These are phyloP conservation scores for Seriola aureovittata DNA, from an alignment of 2,113 vertebrate genomes.

Conservation along the genomic window DNA sequence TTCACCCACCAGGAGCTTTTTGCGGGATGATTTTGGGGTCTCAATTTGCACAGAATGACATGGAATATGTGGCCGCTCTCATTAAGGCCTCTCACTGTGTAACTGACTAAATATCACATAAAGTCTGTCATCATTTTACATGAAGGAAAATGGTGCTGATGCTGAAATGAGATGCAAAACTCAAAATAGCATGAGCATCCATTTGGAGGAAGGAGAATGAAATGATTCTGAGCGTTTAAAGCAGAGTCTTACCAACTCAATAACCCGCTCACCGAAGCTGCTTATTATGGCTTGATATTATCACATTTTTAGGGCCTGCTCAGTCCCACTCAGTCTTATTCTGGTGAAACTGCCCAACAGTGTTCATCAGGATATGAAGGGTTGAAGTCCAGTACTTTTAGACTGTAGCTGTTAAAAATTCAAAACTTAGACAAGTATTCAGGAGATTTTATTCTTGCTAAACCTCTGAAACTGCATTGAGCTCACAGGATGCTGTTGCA, in stretches of 20 bases:
- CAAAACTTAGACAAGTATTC: neutral
- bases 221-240: neutral
- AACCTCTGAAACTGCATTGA: too few relatives aligned
- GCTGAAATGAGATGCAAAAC: neutral
- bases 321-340: too few relatives aligned
- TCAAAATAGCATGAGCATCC: neutral
- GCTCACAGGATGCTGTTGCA: too few relatives aligned
- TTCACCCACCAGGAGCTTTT: neutral
- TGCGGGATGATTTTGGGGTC: neutral
- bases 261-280: too few relatives aligned
- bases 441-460: neutral
- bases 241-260: too few relatives aligned
- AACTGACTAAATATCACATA: neutral
- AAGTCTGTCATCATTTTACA: neutral
- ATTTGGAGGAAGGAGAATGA: neutral
- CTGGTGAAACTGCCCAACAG: too few relatives aligned
- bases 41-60: neutral
- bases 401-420: too few relatives aligned
- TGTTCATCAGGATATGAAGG: too few relatives aligned
- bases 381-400: too few relatives aligned
- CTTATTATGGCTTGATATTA: neutral
- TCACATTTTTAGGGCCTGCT: too few relatives aligned
- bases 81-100: neutral
- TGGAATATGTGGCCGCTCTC: neutral
- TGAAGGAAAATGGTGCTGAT: neutral